Percentiles rank a stretch among this genome's conserved stretches.
These are phyloP conservation scores for Poecile atricapillus DNA, from an alignment of 2,113 vertebrate genomes.

Conservation along the genomic window DNA sequence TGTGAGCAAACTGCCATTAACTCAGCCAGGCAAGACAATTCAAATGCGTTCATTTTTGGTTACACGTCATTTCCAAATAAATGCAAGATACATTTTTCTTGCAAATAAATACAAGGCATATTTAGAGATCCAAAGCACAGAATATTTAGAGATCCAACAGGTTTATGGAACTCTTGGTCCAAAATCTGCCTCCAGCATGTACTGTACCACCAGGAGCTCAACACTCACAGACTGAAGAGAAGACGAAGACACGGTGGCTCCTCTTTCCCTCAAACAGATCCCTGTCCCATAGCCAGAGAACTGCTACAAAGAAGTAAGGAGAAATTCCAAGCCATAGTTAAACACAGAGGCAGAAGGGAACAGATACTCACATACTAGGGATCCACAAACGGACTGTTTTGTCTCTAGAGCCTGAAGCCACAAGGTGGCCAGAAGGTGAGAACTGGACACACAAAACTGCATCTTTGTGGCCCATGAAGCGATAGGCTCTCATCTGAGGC, in stretches of 20 bases:
- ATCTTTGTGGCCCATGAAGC: slow-evolving; percentile 91
- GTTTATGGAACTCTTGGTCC: background rate
- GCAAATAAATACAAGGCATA: background rate
- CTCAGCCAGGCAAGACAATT: background rate
- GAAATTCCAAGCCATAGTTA: background rate
- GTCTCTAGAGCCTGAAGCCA: slow-evolving; percentile 93
- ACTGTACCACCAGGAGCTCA: background rate
- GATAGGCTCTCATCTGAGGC: slow-evolving; percentile 89
- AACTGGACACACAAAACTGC: slow-evolving; percentile 88
- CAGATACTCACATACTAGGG: slow-evolving; percentile 84
- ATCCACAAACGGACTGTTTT: slow-evolving; percentile 95
- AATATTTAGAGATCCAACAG: background rate
- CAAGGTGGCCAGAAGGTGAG: slow-evolving; percentile 91
- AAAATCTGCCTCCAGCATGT: background rate
- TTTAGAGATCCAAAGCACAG: background rate
- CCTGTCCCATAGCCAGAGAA: background rate
- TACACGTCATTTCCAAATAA: background rate
- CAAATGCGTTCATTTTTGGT: background rate
- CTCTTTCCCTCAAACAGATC: background rate
- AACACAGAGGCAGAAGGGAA: background rate
- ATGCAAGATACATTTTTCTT: background rate
- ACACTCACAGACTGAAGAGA: background rate
- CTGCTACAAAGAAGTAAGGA: background rate
- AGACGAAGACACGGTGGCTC: background rate
- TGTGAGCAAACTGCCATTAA: background rate